Percentiles rank a stretch among this genome's conserved stretches.
These are phyloP conservation scores for Sturnus vulgaris DNA, from an alignment of 2,113 vertebrate species.

Conservation along the genomic window DNA sequence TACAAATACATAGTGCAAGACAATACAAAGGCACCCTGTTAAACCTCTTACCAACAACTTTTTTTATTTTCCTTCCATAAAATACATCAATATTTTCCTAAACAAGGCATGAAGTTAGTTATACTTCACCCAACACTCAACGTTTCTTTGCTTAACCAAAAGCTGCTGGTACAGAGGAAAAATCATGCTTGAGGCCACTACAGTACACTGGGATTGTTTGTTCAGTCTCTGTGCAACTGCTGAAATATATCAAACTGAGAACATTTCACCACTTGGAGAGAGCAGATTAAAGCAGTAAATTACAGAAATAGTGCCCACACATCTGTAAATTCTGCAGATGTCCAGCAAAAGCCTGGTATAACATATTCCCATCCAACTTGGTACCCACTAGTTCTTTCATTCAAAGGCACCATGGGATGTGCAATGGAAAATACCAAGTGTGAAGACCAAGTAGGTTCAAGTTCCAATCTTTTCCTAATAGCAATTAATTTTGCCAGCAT, in stretches of 20 bases:
- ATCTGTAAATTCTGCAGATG: background rate
- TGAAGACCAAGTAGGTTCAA: background rate
- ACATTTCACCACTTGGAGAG: background rate
- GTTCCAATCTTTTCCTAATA: background rate
- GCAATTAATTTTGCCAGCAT: background rate
- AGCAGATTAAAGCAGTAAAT: background rate
- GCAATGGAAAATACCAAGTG: rapidly evolving
- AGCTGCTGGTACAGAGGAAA: background rate
- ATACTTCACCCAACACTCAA: background rate
- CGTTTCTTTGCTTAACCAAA: background rate
- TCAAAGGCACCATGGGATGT: background rate
- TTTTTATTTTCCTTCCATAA: background rate
- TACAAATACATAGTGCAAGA: background rate
- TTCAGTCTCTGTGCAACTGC: background rate
- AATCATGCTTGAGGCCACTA: background rate
- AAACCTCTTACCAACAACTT: background rate
- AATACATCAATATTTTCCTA: background rate
- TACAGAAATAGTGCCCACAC: background rate
- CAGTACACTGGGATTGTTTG: background rate
- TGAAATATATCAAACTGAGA: background rate
- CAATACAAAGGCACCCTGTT: background rate
- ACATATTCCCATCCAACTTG: background rate
- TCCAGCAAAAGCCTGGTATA: background rate
- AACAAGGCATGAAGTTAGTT: background rate
- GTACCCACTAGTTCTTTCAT: background rate